Evolutionary conservation across 2,888 invertebrate genomes (phyloP).

Genomic region (Clusia tigrina): DNA sequence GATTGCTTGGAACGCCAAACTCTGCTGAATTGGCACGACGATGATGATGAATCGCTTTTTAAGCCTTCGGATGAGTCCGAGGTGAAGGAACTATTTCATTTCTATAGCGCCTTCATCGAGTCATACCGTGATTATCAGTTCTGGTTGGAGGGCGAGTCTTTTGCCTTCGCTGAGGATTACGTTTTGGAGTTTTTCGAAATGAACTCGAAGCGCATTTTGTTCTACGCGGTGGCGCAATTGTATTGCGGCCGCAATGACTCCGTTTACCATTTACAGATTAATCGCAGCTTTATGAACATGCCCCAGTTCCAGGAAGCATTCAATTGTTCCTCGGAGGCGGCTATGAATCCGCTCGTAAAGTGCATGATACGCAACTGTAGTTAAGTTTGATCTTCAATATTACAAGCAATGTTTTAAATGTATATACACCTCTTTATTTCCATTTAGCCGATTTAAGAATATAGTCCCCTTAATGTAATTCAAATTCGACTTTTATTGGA

Average conservation of each 20-base stretch:
- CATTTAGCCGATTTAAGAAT: no score
- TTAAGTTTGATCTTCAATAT: no score
- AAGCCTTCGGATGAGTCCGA: conserved; percentile 37
- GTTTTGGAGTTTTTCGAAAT: conserved; percentile 53
- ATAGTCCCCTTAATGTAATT: no score
- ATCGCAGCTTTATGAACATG: conserved; percentile 59
- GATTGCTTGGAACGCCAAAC: conserved; percentile 55
- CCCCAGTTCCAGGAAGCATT: conserved; percentile 55
- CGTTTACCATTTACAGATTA: conserved; percentile 47
- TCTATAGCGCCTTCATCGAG: conserved; percentile 52
- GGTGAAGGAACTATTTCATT: conserved; percentile 46
- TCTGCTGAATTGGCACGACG: conserved; percentile 37
- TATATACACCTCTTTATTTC: no score
- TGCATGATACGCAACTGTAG: conserved; percentile 44
- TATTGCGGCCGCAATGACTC: conserved; percentile 51
- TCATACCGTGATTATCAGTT: conserved; percentile 52
- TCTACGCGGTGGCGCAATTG: conserved; percentile 59
- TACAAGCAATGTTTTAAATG: no score
- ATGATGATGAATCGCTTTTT: not conserved
- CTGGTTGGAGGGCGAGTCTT: conserved; percentile 58
- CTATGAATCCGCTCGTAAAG: conserved; percentile 56
- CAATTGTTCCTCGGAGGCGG: conserved; percentile 41
- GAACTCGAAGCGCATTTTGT: conserved; percentile 49
- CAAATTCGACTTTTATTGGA: no score
- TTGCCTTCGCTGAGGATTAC: conserved; percentile 56